Conservation (phyloP, 2,888 invertebrate species). For the Poecilus cupreus region DNA sequence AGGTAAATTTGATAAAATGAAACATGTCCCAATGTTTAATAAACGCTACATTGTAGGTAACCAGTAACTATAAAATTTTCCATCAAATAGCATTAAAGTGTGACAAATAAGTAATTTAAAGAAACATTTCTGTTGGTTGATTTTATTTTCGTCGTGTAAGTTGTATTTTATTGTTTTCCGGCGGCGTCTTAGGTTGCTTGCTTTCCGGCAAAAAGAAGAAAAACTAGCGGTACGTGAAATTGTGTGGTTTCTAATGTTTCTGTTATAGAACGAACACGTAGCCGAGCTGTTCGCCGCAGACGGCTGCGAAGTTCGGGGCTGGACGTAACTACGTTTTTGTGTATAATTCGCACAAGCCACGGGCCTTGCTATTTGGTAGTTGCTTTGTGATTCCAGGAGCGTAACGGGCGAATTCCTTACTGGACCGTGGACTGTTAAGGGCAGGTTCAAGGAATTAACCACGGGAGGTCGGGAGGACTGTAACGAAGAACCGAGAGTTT, state of each 20-base stretch:
- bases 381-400: neutral
- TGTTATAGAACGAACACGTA: slow-evolving; percentile 36
- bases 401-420: neutral
- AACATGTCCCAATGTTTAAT: too few species aligned
- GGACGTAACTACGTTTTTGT: slow-evolving; percentile 9
- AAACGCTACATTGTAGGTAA: too few species aligned
- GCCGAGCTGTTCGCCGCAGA: slow-evolving; percentile 19
- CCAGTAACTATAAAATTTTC: neutral
- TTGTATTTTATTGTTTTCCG: slow-evolving; percentile 19
- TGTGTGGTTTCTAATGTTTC: slow-evolving; percentile 28
- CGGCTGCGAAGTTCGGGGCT: neutral
- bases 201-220: slow-evolving; percentile 8
- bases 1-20: too few species aligned
- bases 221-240: slow-evolving; percentile 38
- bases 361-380: neutral
- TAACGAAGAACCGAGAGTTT: too few species aligned
- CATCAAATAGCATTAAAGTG: neutral
- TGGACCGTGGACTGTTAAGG: neutral
- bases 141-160: slow-evolving; percentile 10
- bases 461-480: neutral
- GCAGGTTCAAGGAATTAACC: neutral
- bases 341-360: slow-evolving; percentile 9
- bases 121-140: slow-evolving; percentile 8
- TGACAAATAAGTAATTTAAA: slow-evolving; percentile 13
- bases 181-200: neutral